phyloP scores from a whole-genome alignment of 2,888 invertebrate species.

The Zaprionus bogoriensis region DNA sequence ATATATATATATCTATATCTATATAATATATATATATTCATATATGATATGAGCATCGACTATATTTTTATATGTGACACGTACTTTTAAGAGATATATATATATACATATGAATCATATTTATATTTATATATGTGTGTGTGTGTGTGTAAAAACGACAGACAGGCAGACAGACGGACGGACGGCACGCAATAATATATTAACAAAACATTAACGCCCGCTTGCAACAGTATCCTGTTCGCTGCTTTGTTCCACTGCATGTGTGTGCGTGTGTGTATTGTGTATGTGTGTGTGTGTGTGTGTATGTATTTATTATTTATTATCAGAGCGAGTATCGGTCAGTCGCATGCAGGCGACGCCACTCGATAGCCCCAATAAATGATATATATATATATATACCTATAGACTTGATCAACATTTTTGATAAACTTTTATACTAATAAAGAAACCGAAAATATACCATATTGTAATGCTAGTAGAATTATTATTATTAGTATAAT shows the following conservation, averaged over 20 bases:
- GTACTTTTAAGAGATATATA: constrained; percentile 68
- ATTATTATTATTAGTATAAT: too few species aligned
- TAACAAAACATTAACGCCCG: constrained; percentile 48
- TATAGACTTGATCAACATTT: constrained; percentile 76
- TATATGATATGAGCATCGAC: constrained; percentile 46
- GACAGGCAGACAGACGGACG: constrained; percentile 16
- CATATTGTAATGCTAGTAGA: not conserved
- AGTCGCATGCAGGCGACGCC: constrained; percentile 22
- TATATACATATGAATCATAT: constrained; percentile 38
- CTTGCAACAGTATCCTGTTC: constrained; percentile 43
- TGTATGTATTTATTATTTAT: constrained; percentile 57
- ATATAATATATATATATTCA: constrained; percentile 1
- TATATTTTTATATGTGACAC: constrained; percentile 77
- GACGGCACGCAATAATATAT: constrained; percentile 56
- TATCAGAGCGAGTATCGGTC: constrained; percentile 35
- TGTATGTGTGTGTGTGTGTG: constrained; percentile 50
- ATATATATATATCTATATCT: not conserved
- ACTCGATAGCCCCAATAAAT: constrained; percentile 61
- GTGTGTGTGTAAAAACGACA: constrained; percentile 52
- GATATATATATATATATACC: constrained; percentile 59
- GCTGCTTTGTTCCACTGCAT: constrained; percentile 36
- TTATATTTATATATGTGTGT: constrained; percentile 60
- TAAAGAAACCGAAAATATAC: constrained; percentile 62
- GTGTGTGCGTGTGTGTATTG: constrained; percentile 46
- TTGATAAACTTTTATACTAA: constrained; percentile 78